Evolutionary conservation across 2,113 vertebrate species (phyloP).

Genomic region (Equus quagga): DNA sequence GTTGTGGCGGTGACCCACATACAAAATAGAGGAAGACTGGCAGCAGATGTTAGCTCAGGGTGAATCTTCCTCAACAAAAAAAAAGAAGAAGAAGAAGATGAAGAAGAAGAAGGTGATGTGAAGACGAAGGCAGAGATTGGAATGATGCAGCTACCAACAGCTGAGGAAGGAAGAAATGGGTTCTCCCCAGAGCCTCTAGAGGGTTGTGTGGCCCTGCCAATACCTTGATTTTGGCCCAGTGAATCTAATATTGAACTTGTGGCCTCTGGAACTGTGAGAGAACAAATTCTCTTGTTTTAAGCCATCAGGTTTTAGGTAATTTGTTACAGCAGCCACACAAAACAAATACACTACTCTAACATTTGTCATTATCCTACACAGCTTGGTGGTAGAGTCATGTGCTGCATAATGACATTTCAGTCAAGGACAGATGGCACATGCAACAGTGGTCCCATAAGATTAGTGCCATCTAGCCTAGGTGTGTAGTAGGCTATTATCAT

Average conservation of each 20-base stretch:
- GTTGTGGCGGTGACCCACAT: too few relatives aligned
- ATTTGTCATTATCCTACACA: neutral
- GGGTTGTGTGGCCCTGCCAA: fast-evolving
- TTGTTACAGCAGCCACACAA: neutral
- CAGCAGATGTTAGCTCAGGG: too few relatives aligned
- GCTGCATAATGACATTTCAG: too few relatives aligned
- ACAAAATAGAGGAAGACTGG: too few relatives aligned
- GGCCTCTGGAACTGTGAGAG: neutral
- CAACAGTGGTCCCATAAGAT: too few relatives aligned
- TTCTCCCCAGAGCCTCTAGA: neutral
- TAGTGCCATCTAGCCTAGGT: too few relatives aligned
- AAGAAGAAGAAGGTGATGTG: too few relatives aligned
- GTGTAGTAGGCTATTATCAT: too few relatives aligned
- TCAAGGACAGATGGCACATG: too few relatives aligned
- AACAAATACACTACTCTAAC: neutral
- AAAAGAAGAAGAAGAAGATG: too few relatives aligned
- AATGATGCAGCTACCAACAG: neutral
- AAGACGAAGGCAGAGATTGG: neutral
- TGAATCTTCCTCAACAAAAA: too few relatives aligned
- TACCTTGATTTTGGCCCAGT: neutral
- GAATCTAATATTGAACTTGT: neutral
- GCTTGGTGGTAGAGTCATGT: too few relatives aligned
- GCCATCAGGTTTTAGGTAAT: neutral
- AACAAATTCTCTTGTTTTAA: neutral
- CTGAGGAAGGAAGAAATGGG: neutral